Evolutionary conservation across 1,140 invertebrate species (phyloP).

Genomic region (Heliconius nattereri): DNA sequence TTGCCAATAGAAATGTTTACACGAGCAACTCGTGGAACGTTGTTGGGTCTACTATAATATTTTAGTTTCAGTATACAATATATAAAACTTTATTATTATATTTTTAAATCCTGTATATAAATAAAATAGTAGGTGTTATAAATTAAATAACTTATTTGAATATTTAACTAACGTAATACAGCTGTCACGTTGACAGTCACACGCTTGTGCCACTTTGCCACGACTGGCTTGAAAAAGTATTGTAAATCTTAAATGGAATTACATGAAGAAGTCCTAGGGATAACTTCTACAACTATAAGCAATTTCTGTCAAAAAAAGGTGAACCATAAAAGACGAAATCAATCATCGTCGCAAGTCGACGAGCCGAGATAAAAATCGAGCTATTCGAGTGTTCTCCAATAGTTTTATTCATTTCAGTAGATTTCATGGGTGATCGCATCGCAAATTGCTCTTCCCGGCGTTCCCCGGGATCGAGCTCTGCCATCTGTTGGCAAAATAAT

Average conservation of each 20-base stretch:
- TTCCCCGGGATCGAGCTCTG: conserved; percentile 68
- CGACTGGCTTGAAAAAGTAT: too few relatives aligned
- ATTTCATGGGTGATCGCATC: conserved; percentile 71
- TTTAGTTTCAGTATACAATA: not conserved
- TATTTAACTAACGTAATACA: too few relatives aligned
- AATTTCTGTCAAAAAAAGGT: not conserved
- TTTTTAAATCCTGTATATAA: too few relatives aligned
- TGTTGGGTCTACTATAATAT: not conserved
- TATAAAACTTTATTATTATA: not conserved
- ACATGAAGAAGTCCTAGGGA: not conserved
- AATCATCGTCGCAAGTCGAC: conserved; percentile 37
- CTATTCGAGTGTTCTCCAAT: conserved; percentile 61
- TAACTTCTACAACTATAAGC: not conserved
- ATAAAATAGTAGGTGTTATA: too few relatives aligned
- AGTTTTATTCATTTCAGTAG: conserved; percentile 78
- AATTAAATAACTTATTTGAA: too few relatives aligned
- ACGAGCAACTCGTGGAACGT: not conserved
- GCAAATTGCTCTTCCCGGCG: conserved; percentile 71
- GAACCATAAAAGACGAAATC: conserved; percentile 27
- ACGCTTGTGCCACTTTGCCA: too few relatives aligned
- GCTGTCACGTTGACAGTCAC: too few relatives aligned
- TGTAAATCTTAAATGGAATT: not conserved
- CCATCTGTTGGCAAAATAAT: conserved; percentile 78
- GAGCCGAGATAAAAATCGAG: conserved; percentile 51
- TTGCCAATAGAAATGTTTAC: not conserved